phyloP scores from a whole-genome alignment of 2,113 vertebrate genomes.

The Strigops habroptila region DNA sequence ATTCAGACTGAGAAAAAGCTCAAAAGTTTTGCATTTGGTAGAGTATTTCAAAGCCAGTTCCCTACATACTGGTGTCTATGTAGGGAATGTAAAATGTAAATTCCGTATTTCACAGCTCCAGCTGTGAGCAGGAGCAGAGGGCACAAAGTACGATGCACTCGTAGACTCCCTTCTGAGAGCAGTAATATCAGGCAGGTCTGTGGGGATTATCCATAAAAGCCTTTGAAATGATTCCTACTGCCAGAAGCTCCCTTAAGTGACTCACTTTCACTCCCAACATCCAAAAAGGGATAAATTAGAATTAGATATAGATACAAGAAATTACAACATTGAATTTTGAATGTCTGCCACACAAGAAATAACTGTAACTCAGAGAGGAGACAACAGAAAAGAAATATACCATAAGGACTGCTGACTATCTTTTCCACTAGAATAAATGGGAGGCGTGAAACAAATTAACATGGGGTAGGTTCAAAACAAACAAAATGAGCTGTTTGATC shows the following conservation, averaged over 20 bases:
- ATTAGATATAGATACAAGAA: background rate
- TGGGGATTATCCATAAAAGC: background rate
- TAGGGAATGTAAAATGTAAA: background rate
- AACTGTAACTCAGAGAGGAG: background rate
- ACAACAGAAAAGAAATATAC: background rate
- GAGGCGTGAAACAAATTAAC: background rate
- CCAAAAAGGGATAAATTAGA: background rate
- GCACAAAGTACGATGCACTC: background rate
- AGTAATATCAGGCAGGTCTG: background rate
- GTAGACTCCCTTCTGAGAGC: background rate
- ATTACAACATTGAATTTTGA: background rate
- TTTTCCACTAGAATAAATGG: background rate
- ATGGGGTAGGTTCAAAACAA: background rate
- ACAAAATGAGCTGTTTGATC: background rate
- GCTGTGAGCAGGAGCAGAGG: background rate
- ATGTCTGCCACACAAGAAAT: background rate
- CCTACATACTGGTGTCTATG: background rate
- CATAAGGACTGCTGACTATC: background rate
- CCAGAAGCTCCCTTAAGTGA: conserved; percentile 3
- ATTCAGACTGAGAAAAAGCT: background rate
- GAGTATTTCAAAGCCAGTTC: background rate
- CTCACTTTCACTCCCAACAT: background rate
- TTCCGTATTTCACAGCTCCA: background rate
- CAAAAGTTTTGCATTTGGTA: background rate
- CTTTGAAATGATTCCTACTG: background rate